Percentiles rank a stretch among this genome's conserved stretches.
phyloP scores from a whole-genome alignment of 2,113 vertebrate genomes.

The Arvicanthis niloticus region DNA sequence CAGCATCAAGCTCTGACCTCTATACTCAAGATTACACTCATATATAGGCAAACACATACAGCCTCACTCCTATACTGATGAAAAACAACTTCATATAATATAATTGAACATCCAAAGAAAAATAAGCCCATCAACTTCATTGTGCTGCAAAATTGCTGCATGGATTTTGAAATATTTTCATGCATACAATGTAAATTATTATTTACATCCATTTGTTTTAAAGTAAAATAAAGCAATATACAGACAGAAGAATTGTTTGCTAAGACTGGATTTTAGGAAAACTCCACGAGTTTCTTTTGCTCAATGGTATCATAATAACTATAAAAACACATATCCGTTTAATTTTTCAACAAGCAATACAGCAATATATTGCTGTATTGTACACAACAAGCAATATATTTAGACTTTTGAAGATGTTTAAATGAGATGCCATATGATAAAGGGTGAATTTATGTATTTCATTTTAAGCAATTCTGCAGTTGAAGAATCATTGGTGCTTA shows the following conservation, averaged over 20 bases:
- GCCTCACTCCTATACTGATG: too few relatives aligned
- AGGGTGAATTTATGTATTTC: constrained; percentile 56
- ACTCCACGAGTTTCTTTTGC: not conserved
- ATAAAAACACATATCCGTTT: not conserved
- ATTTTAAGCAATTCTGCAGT: constrained; percentile 36
- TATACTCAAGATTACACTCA: not conserved
- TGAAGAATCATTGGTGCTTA: constrained; percentile 47
- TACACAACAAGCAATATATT: not conserved
- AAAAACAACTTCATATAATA: not conserved
- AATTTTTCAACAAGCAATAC: not conserved
- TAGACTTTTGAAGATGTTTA: not conserved
- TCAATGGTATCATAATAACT: not conserved
- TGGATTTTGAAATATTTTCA: not conserved
- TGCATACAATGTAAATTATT: not conserved
- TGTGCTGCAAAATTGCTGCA: not conserved
- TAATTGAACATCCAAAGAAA: not conserved
- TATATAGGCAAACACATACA: not conserved
- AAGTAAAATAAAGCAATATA: not conserved
- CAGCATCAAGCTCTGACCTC: not conserved
- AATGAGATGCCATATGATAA: not conserved
- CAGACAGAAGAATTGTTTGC: not conserved
- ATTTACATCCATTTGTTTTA: not conserved
- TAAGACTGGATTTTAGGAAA: not conserved
- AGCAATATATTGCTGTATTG: not conserved
- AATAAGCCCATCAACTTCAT: not conserved